Percentiles rank a stretch among this genome's conserved stretches.
Conservation (phyloP, 2,888 invertebrate genomes). For the Globia sparganii region DNA sequence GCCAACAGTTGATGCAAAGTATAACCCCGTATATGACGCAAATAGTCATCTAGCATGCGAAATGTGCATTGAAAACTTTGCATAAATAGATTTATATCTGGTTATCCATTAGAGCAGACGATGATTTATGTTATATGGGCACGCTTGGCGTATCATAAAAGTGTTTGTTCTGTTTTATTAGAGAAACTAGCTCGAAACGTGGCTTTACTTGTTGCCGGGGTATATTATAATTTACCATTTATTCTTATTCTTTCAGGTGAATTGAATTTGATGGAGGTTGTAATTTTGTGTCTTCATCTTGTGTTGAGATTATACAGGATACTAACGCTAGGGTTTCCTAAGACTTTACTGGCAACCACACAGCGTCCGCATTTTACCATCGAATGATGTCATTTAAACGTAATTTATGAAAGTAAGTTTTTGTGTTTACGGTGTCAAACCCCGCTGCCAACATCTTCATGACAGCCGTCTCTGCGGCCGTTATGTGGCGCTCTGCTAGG, state of each 20-base stretch:
- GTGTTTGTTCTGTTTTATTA: slow-evolving; percentile 62
- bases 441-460: background rate
- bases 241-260: background rate
- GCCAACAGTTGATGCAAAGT: slow-evolving; percentile 52
- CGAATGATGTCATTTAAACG: background rate
- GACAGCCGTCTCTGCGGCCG: background rate
- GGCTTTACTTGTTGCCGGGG: slow-evolving; percentile 55
- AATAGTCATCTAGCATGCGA: slow-evolving; percentile 83
- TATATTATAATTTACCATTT: background rate
- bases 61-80: slow-evolving; percentile 87
- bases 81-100: slow-evolving; percentile 88
- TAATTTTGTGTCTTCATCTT: background rate
- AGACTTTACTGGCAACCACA: background rate
- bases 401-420: background rate
- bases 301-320: background rate
- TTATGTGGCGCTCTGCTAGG: background rate
- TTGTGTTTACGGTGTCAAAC: too few relatives aligned
- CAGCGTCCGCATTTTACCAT: background rate
- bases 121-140: slow-evolving; percentile 83
- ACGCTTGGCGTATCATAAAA: slow-evolving; percentile 76
- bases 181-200: slow-evolving; percentile 35
- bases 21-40: slow-evolving; percentile 70
- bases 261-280: background rate
- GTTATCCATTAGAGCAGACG: slow-evolving; percentile 81
- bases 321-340: background rate